phyloP scores from a whole-genome alignment of 2,888 invertebrate species.

The Pediacus dermestoides region DNA sequence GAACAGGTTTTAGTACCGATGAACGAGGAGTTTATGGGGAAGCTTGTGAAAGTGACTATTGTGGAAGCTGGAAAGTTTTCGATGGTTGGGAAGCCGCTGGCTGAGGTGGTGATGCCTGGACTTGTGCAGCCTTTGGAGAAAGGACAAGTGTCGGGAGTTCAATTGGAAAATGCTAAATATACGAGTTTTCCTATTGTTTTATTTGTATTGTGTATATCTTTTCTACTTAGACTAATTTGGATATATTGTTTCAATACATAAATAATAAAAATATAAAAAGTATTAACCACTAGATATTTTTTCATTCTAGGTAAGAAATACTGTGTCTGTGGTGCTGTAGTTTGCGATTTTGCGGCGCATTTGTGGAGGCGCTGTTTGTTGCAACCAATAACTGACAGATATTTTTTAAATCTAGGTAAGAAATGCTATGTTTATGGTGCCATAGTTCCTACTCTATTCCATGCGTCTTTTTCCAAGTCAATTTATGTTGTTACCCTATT shows the following conservation, averaged over 20 bases:
- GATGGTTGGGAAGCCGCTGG: conserved; percentile 67
- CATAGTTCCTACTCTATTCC: too few species aligned
- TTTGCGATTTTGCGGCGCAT: too few species aligned
- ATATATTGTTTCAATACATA: conserved; percentile 12
- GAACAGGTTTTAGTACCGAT: conserved; percentile 89
- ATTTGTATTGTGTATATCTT: conserved; percentile 46
- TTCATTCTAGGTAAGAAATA: too few species aligned
- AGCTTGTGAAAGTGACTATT: conserved; percentile 75
- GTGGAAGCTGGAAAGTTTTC: conserved; percentile 68
- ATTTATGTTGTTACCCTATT: too few species aligned
- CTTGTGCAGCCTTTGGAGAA: conserved; percentile 54
- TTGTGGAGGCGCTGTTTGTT: too few species aligned
- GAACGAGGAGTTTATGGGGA: conserved; percentile 73
- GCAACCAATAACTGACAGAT: too few species aligned
- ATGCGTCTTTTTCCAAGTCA: too few species aligned
- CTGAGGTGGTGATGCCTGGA: conserved; percentile 53
- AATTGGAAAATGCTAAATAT: conserved; percentile 17
- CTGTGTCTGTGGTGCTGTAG: too few species aligned
- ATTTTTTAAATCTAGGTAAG: too few species aligned
- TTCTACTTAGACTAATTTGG: conserved; percentile 50
- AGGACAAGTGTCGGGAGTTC: conserved; percentile 57
- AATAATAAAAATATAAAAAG: conserved; percentile 11
- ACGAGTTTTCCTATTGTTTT: conserved; percentile 28
- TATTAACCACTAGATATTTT: too few species aligned
- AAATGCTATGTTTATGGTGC: too few species aligned